A percentile compares a stretch with the other conserved stretches of the same genome.
phyloP scores from a whole-genome alignment of 2,113 vertebrate species.

The Setophaga petechia region DNA sequence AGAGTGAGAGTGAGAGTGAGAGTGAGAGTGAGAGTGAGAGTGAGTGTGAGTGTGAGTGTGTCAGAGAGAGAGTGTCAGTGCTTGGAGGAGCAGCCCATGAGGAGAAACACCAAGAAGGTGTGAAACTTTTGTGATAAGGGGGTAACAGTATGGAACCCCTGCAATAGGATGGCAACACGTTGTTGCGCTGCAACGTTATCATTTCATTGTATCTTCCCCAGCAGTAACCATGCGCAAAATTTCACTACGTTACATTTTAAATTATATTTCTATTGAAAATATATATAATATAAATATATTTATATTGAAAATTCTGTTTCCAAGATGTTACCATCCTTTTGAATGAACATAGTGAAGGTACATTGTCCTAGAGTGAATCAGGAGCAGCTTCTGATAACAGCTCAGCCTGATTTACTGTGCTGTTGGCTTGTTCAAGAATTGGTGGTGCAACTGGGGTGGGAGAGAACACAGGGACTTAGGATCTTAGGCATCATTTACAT shows the following conservation, averaged over 20 bases:
- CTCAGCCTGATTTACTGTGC: not conserved
- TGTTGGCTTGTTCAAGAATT: not conserved
- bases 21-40: no score
- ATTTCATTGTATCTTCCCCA: not conserved
- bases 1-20: no score
- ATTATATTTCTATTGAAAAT: not conserved
- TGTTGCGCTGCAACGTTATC: not conserved
- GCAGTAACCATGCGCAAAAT: not conserved
- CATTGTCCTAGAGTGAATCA: not conserved
- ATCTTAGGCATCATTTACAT: not conserved
- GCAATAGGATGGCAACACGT: no score
- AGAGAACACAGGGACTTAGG: not conserved
- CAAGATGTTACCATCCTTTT: not conserved
- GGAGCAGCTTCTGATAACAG: not conserved
- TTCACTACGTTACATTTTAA: not conserved
- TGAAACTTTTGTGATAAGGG: no score
- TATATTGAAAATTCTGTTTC: not conserved
- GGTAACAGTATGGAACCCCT: no score
- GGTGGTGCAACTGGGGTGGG: not conserved
- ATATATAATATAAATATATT: not conserved
- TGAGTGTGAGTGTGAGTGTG: no score
- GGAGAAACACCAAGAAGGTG: no score
- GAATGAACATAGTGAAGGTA: not conserved
- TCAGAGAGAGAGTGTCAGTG: no score
- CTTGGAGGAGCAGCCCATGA: no score